Evolutionary conservation across 2,797 vertebrate species (phyloP), one percentile per base, ranked within the genome.

Genomic region (Scleropages formosus): DNA sequence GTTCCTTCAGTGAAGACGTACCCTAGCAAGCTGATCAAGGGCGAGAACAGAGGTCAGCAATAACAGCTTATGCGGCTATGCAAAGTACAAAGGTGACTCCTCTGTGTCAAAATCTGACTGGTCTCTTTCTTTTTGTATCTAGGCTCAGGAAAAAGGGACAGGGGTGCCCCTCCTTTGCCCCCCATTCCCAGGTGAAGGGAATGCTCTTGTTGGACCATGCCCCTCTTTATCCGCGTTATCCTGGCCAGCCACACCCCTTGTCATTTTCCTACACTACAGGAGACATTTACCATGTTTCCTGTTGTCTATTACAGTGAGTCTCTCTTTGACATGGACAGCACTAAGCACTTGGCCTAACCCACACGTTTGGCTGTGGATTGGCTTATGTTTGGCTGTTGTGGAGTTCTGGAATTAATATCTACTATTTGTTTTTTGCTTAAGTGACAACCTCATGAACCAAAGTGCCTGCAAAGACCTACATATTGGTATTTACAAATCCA

Each of bases 81-180:
- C n/a, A 16, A 18, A 24, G 67, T 44, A 26, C 44, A 49, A 20
- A 24, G 51, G 67, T 69, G 46, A 69, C 67, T 22, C 15, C 4
- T 18, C 20, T 51, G 20, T 51, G 26, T 0, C 8, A n/a, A 44
- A 56, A 16, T 4, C 47, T 51, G 8, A 1, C 13, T 16, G 9
- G 12, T 13, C 20, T 64, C 4, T 13, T 7, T 76, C 18, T 80
- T 8, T 74, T 78, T 76, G 78, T 73, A 75, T 13, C 80, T 74
- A 95, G 93, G 91, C 78, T 89, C 92, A 81, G 86, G 82, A 60
- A 86, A 87, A 79, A 92, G 89, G 85, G 93, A 95, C 84, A 90
- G 94, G 88, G 93, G 94, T 49, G 93, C 89, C 0, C 94, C 94
- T 0, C 94, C 94, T 0, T 89, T 94, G n/a, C 93, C 93, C 0